Evolutionary conservation across 2,888 invertebrate species (phyloP).

Genomic region (Gnatocerus cornutus): DNA sequence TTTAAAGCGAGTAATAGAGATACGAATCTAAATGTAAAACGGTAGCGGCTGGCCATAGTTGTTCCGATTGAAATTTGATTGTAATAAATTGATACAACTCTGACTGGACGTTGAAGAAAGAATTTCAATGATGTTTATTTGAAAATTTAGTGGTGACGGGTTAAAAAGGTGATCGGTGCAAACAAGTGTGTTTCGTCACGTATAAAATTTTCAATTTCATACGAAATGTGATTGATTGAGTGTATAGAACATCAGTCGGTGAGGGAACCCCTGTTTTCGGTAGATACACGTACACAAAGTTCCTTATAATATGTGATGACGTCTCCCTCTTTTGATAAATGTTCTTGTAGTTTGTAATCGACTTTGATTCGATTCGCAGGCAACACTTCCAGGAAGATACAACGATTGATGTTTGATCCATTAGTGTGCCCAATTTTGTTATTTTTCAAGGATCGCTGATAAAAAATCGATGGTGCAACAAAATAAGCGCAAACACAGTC

Average conservation of each 20-base stretch:
- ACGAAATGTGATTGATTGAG: constrained; percentile 67
- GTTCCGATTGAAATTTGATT: constrained; percentile 70
- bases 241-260: constrained; percentile 50
- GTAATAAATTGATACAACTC: constrained; percentile 69
- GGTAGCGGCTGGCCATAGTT: constrained; percentile 66
- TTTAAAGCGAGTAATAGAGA: constrained; percentile 71
- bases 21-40: constrained; percentile 71
- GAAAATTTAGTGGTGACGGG: background rate
- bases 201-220: constrained; percentile 67
- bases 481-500: constrained; percentile 68
- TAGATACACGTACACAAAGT: constrained; percentile 55
- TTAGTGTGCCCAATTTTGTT: constrained; percentile 48
- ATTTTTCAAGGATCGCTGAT: constrained; percentile 43
- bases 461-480: constrained; percentile 57
- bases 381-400: constrained; percentile 58
- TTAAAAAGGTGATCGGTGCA: constrained; percentile 14
- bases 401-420: constrained; percentile 44
- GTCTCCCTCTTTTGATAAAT: constrained; percentile 67
- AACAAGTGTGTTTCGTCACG: constrained; percentile 64
- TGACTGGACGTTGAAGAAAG: constrained; percentile 67
- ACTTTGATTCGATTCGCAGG: constrained; percentile 68
- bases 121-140: no score
- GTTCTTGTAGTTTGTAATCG: constrained; percentile 65
- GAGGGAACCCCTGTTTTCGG: constrained; percentile 53
- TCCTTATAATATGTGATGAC: constrained; percentile 63